Percentiles rank a stretch among this genome's conserved stretches.
Conservation (phyloP, 2,888 invertebrate genomes). For the Campopleginae sp. region DNA sequence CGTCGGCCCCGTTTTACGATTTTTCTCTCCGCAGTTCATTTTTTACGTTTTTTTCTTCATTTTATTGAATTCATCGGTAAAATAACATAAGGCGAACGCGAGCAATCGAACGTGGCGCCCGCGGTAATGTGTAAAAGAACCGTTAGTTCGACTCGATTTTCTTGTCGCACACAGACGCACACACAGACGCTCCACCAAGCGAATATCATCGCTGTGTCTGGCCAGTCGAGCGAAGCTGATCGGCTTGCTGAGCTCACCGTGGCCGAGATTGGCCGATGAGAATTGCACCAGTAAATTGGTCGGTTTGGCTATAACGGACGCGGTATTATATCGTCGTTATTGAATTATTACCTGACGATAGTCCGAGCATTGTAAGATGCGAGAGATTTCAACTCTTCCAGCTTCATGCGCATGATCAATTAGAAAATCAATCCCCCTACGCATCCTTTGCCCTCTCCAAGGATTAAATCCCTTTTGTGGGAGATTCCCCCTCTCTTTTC, state of each 20-base stretch:
- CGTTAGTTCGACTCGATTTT: conserved; percentile 51
- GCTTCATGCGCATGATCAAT: too few relatives aligned
- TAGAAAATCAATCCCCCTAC: too few relatives aligned
- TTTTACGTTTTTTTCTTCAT: background rate
- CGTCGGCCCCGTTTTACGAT: background rate
- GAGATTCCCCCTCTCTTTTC: too few relatives aligned
- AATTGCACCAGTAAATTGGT: conserved; percentile 55
- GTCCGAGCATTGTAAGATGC: too few relatives aligned
- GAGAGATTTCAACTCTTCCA: too few relatives aligned
- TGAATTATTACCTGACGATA: conserved; percentile 22
- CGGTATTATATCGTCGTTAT: conserved; percentile 25
- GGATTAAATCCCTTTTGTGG: too few relatives aligned
- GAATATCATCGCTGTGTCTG: too few relatives aligned
- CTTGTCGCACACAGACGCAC: conserved; percentile 30
- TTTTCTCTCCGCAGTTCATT: background rate
- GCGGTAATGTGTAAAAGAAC: conserved; percentile 39
- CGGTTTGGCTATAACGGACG: conserved; percentile 36
- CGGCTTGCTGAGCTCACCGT: background rate
- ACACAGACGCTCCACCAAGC: too few relatives aligned
- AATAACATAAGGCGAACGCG: conserved; percentile 37
- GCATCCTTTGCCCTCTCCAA: too few relatives aligned
- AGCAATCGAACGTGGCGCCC: conserved; percentile 30
- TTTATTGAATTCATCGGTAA: background rate
- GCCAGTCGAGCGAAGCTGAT: conserved; percentile 29
- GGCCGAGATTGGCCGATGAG: conserved; percentile 23